A percentile compares a stretch with the other conserved stretches of the same genome.
Evolutionary conservation across 2,797 vertebrate species (phyloP).

Genomic region (Alcedo atthis): DNA sequence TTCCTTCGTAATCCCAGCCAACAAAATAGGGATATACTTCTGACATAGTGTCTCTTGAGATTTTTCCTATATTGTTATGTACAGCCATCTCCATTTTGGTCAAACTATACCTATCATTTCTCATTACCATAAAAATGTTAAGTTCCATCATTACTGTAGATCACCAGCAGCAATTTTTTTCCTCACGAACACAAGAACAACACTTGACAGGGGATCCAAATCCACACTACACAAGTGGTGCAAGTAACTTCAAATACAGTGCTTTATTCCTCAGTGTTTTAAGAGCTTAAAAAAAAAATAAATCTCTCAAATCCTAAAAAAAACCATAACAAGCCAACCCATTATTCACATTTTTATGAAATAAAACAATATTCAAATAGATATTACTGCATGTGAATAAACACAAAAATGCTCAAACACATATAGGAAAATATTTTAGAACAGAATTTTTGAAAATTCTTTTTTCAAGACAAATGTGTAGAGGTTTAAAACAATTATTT

Average conservation of each 20-base stretch:
- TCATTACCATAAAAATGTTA: not conserved
- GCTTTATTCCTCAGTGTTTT: slow-evolving; percentile 64
- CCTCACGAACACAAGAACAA: not conserved
- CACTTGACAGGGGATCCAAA: not conserved
- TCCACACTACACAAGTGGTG: not conserved
- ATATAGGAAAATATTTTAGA: slow-evolving; percentile 19
- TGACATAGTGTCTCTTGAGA: not conserved
- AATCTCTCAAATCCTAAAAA: slow-evolving; percentile 24
- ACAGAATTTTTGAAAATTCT: slow-evolving; percentile 48
- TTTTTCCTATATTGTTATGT: not conserved
- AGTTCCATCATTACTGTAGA: not conserved
- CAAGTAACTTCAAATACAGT: slow-evolving; percentile 29
- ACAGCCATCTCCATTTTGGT: not conserved
- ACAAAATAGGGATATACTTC: not conserved
- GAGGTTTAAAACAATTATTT: not conserved
- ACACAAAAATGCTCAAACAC: slow-evolving; percentile 45
- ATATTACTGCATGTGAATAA: not conserved
- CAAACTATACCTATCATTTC: not conserved
- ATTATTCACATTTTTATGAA: not conserved
- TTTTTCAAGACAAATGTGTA: not conserved
- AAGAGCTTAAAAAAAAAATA: slow-evolving; percentile 34
- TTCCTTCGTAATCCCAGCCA: not conserved
- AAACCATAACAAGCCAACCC: not conserved
- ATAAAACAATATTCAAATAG: slow-evolving; percentile 3
- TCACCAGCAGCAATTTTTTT: not conserved